Evolutionary conservation across 2,888 invertebrate species (phyloP), one percentile per base, ranked within the genome.

Genomic region (Drosophila nr. fundita): DNA sequence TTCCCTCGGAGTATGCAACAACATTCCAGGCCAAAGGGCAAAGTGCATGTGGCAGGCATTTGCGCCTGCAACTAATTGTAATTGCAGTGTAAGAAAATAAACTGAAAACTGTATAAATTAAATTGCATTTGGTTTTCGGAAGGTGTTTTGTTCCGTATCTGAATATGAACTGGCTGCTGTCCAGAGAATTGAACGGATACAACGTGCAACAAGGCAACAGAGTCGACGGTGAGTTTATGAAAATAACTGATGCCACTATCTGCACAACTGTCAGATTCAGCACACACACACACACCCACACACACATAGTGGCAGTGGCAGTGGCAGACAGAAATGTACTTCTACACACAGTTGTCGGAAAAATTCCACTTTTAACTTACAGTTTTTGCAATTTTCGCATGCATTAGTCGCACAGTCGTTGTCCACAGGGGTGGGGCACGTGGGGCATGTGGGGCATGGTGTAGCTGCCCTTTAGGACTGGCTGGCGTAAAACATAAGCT

Each of bases 321-420:
- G 8, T 45, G 30, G 11, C 15, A 55, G 34, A 50, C 52, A 59
- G 59, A 48, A 40, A 67, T 36, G 48, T 21, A 68, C 78, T 76
- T 80, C 78, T 76, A 72, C 68, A 60, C 69, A 80, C 65, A 67
- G 73, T 73, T 73, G 81, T 77, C 55, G 64, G 53, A 24, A 77
- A 77, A 80, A 80, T 77, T 80, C 81, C 62, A 73, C 64, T 77
- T 69, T 73, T 58, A 78, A 61, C 67, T 69, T 76, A 81, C 78
- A 80, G 57, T 73, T 80, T 80, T 80, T 70, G 78, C 78, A 80
- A 65, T 78, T 80, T 80, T 78, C 67, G 50, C 78, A 75, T 80
- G 78, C 78, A 75, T 80, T 79, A 69, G 66, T 65, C 62, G 64
- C 52, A 64, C 64, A 38, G 58, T 15, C 24, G 4, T 45, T 24